Evolutionary conservation across 1,140 invertebrate genomes (phyloP).

Genomic region (Helicorthomorpha holstii): DNA sequence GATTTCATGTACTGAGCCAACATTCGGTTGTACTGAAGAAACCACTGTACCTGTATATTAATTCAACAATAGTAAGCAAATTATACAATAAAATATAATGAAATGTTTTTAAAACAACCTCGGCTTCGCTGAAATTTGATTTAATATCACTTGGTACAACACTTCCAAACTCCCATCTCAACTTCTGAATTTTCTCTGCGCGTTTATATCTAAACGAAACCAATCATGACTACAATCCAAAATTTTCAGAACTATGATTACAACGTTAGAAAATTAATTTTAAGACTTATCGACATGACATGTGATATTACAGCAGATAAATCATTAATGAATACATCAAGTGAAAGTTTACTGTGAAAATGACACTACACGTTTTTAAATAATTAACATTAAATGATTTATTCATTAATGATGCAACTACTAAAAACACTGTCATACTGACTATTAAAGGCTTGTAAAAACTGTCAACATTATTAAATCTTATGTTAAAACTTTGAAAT

Average conservation of each 20-base stretch:
- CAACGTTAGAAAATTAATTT: conserved; percentile 6
- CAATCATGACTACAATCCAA: not conserved
- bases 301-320: not conserved
- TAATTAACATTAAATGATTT: no score
- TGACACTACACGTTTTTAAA: no score
- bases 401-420: no score
- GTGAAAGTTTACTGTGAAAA: no score
- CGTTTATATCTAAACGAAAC: conserved; percentile 52
- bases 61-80: not conserved
- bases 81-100: not conserved
- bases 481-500: not conserved
- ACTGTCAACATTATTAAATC: conserved; percentile 4
- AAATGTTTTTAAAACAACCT: conserved; percentile 29
- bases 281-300: not conserved
- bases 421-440: no score
- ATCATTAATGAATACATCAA: no score
- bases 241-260: not conserved
- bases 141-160: conserved; percentile 71
- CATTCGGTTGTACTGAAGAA: conserved; percentile 68
- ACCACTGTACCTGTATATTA: conserved; percentile 51
- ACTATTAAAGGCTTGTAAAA: no score
- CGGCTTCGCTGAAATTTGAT: conserved; percentile 56
- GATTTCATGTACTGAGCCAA: conserved; percentile 77
- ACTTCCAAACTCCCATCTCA: conserved; percentile 86
- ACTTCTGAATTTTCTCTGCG: conserved; percentile 53